A percentile compares a stretch with the other conserved stretches of the same genome.
Evolutionary conservation across 2,797 vertebrate species (phyloP).

Genomic region (Lemur catta): DNA sequence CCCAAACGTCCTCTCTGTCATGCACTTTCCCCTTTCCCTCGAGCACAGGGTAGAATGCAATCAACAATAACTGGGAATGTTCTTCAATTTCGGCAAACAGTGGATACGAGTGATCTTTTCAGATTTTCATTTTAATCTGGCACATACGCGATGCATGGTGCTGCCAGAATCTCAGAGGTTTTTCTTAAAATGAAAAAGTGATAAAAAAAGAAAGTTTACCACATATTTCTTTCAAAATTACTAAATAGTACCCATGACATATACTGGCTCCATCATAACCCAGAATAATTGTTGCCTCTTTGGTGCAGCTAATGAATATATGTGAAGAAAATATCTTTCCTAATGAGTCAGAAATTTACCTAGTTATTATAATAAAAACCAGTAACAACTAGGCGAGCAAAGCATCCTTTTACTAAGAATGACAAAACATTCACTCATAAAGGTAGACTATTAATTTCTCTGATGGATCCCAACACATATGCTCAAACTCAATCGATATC

Average conservation of each 20-base stretch:
- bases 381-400: neutral
- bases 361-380: neutral
- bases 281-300: neutral
- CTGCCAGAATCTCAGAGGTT: neutral
- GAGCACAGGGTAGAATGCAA: neutral
- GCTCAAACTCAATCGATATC: neutral
- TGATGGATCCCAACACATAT: neutral
- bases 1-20: neutral
- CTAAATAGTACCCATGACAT: neutral
- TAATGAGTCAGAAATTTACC: neutral
- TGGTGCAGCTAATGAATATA: neutral
- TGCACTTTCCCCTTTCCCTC: neutral
- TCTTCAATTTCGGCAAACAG: neutral
- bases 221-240: neutral
- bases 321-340: neutral
- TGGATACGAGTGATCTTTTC: neutral
- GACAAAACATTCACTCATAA: neutral
- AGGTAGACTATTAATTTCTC: neutral
- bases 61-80: neutral
- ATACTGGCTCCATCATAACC: neutral
- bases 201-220: neutral
- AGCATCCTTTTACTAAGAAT: neutral
- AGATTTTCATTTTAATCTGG: constrained; percentile 11
- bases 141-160: neutral
- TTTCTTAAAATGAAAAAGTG: neutral